Percentiles rank a stretch among this genome's conserved stretches.
phyloP scores from a whole-genome alignment of 2,888 invertebrate species.

The Oscheius sp. region DNA sequence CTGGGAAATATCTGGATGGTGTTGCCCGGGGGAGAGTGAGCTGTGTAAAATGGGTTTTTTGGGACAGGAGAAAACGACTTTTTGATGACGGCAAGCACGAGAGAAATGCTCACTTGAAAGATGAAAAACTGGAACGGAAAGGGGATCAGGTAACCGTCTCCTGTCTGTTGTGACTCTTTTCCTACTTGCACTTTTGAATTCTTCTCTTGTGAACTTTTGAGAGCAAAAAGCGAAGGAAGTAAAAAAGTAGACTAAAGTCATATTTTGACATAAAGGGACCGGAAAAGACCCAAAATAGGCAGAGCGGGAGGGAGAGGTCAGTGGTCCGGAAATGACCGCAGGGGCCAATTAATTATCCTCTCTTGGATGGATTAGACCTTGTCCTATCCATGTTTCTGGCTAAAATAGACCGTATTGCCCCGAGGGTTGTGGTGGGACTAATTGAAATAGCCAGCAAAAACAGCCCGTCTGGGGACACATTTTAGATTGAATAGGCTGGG shows the following conservation, averaged over 20 bases:
- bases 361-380: background rate
- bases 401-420: too few species aligned
- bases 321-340: constrained; percentile 25
- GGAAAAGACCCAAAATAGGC: background rate
- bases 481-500: background rate
- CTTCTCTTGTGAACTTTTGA: background rate
- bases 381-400: background rate
- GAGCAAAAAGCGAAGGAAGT: background rate
- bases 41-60: constrained; percentile 4
- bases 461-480: constrained; percentile 18
- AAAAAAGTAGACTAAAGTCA: background rate
- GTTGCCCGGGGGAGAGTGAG: too few species aligned
- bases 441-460: constrained; percentile 17
- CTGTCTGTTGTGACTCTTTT: background rate
- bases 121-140: too few species aligned
- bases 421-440: background rate
- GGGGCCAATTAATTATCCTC: constrained; percentile 26
- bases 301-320: constrained; percentile 17
- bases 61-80: background rate
- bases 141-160: background rate
- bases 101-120: background rate
- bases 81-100: background rate
- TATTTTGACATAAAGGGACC: background rate
- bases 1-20: background rate
- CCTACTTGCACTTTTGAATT: too few species aligned